phyloP scores from a whole-genome alignment of 2,888 invertebrate species.

The Zaprionus lineosus region DNA sequence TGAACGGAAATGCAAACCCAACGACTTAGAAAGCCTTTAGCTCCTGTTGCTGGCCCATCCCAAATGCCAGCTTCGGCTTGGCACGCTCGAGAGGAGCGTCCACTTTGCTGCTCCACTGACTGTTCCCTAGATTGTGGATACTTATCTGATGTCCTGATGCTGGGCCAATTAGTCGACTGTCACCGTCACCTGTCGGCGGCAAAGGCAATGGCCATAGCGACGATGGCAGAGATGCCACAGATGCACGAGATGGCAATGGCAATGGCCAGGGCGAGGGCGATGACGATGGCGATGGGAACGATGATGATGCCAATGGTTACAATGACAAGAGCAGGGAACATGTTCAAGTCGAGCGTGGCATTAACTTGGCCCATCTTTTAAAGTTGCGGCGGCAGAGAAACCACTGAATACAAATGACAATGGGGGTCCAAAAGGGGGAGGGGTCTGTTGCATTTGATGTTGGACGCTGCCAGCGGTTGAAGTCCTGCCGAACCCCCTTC shows the following conservation, averaged over 20 bases:
- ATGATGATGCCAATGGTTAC: slow-evolving; percentile 9
- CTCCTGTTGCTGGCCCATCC: too few species aligned
- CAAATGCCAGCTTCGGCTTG: neutral
- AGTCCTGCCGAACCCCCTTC: slow-evolving; percentile 9
- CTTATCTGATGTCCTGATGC: slow-evolving; percentile 39
- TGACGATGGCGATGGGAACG: slow-evolving; percentile 20
- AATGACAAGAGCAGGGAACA: slow-evolving; percentile 40
- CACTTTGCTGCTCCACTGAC: slow-evolving; percentile 52
- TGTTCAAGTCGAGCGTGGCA: slow-evolving; percentile 50
- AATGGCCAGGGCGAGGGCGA: slow-evolving; percentile 32
- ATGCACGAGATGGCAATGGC: slow-evolving; percentile 37
- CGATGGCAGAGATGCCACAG: too few species aligned
- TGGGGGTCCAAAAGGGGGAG: slow-evolving; percentile 6
- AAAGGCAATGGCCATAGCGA: slow-evolving; percentile 2
- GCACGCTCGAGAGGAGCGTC: slow-evolving; percentile 9
- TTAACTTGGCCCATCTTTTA: slow-evolving; percentile 50
- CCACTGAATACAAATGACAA: slow-evolving; percentile 54
- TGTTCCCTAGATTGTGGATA: slow-evolving; percentile 46
- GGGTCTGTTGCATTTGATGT: slow-evolving; percentile 28
- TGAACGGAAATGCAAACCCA: slow-evolving; percentile 25
- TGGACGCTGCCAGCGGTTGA: neutral
- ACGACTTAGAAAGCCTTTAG: neutral
- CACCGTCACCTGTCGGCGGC: slow-evolving; percentile 48
- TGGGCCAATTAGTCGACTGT: slow-evolving; percentile 65
- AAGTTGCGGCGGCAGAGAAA: slow-evolving; percentile 34